Evolutionary conservation across 2,113 vertebrate species (phyloP).

Genomic region (Pollachius pollachius): DNA sequence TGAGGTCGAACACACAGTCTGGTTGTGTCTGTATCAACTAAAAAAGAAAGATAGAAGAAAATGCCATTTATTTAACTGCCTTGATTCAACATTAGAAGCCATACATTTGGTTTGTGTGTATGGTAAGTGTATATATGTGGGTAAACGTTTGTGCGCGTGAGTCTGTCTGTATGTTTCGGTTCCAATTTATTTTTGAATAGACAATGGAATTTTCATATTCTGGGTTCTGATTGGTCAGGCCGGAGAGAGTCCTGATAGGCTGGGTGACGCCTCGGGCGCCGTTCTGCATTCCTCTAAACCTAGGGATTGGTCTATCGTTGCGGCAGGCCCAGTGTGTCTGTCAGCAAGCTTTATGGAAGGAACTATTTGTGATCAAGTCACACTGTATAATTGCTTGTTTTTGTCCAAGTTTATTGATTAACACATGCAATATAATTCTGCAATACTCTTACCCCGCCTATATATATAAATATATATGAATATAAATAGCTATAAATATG

Average conservation of each 20-base stretch:
- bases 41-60: slow-evolving; percentile 72
- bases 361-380: slow-evolving; percentile 67
- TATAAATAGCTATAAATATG: slow-evolving; percentile 71
- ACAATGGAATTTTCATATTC: slow-evolving; percentile 53
- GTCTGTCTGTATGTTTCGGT: slow-evolving; percentile 52
- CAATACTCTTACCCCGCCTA: slow-evolving; percentile 75
- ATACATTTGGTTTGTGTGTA: slow-evolving; percentile 74
- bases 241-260: slow-evolving; percentile 43
- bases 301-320: slow-evolving; percentile 37
- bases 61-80: slow-evolving; percentile 82
- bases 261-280: slow-evolving; percentile 45
- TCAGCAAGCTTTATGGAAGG: slow-evolving; percentile 61
- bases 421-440: slow-evolving; percentile 79
- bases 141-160: slow-evolving; percentile 51
- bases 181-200: slow-evolving; percentile 43
- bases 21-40: slow-evolving; percentile 78
- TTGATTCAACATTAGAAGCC: slow-evolving; percentile 83
- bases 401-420: slow-evolving; percentile 71
- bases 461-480: slow-evolving; percentile 69
- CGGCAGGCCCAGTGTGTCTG: slow-evolving; percentile 59
- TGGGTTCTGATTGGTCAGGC: slow-evolving; percentile 43
- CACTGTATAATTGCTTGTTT: slow-evolving; percentile 73
- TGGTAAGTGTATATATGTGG: slow-evolving; percentile 47
- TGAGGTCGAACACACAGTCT: slow-evolving; percentile 80
- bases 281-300: slow-evolving; percentile 35